Conservation (phyloP, 2,888 invertebrate species). For the Allygus modestus region DNA sequence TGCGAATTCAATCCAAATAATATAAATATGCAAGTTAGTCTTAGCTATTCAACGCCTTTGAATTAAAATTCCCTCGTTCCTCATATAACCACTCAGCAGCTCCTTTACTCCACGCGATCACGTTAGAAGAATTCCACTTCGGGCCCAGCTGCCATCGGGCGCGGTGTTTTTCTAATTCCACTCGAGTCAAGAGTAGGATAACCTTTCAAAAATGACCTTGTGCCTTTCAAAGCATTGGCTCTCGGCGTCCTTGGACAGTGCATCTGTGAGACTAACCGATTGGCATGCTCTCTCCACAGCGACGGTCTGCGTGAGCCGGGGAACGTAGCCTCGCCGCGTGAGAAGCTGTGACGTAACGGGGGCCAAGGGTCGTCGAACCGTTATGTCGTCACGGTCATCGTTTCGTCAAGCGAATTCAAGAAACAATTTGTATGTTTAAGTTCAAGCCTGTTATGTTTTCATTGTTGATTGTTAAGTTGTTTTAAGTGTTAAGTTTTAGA, state of each 20-base stretch:
- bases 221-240: conserved; percentile 37
- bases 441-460: too few species aligned
- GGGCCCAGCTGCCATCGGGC: not conserved
- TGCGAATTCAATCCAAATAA: too few species aligned
- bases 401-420: not conserved
- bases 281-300: conserved; percentile 24
- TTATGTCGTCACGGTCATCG: not conserved
- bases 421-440: too few species aligned
- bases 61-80: too few species aligned
- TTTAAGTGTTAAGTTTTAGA: too few species aligned
- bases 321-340: not conserved
- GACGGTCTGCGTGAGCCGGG: not conserved
- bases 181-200: conserved; percentile 38
- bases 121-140: not conserved
- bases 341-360: not conserved
- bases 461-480: too few species aligned
- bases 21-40: too few species aligned
- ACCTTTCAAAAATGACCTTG: conserved; percentile 54
- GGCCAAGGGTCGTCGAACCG: conserved; percentile 2
- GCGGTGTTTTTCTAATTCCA: conserved; percentile 34
- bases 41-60: too few species aligned
- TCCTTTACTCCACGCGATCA: too few species aligned
- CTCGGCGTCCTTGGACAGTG: conserved; percentile 29
- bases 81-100: too few species aligned
- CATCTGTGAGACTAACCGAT: conserved; percentile 28